phyloP scores from a whole-genome alignment of 2,888 invertebrate genomes.

The Sinohyriopsis cumingii region DNA sequence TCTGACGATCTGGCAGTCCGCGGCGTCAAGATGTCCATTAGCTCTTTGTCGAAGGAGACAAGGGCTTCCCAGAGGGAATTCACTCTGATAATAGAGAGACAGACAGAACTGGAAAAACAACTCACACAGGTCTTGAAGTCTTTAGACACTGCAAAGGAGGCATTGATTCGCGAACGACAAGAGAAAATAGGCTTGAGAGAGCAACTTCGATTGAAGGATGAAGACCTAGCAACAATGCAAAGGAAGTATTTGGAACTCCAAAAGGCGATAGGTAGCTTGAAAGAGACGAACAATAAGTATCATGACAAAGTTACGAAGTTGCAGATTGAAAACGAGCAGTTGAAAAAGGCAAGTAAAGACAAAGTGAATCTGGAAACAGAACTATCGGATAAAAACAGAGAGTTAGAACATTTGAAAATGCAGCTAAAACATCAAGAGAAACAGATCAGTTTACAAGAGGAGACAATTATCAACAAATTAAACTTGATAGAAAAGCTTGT shows the following conservation, averaged over 20 bases:
- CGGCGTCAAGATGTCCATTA: conserved; percentile 51
- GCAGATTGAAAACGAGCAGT: conserved; percentile 49
- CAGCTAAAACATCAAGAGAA: conserved; percentile 38
- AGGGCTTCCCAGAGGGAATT: conserved; percentile 47
- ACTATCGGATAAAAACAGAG: conserved; percentile 31
- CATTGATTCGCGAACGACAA: conserved; percentile 44
- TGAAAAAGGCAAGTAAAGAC: conserved; percentile 36
- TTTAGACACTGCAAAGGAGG: conserved; percentile 47
- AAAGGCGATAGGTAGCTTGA: conserved; percentile 46
- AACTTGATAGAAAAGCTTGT: conserved; percentile 45
- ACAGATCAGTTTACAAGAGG: conserved; percentile 38
- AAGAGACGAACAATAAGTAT: conserved; percentile 49
- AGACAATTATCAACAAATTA: conserved; percentile 38
- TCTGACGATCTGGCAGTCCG: conserved; percentile 32
- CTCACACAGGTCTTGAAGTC: conserved; percentile 48
- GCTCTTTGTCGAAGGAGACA: conserved; percentile 40
- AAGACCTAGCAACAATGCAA: conserved; percentile 44
- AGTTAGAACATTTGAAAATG: conserved; percentile 34
- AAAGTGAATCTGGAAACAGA: conserved; percentile 39
- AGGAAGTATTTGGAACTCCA: conserved; percentile 46
- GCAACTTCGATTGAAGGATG: conserved; percentile 36
- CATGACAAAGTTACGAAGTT: conserved; percentile 49
- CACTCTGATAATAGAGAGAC: conserved; percentile 39
- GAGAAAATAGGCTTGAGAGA: conserved; percentile 43
- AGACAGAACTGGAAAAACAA: conserved; percentile 47